Conservation (phyloP, 2,113 vertebrate genomes). For the Bos indicus region DNA sequence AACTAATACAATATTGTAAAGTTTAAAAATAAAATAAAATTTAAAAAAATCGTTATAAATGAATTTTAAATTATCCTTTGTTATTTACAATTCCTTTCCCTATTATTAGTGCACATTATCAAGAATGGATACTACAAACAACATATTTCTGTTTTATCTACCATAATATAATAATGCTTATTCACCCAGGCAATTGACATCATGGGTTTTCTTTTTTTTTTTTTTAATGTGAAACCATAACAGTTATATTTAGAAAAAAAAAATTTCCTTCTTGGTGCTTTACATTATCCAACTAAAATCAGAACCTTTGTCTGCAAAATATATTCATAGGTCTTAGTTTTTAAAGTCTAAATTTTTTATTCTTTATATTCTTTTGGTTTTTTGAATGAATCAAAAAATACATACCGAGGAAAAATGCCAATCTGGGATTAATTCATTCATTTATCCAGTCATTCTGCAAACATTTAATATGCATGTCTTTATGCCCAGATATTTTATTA, state of each 20-base stretch:
- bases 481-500: neutral
- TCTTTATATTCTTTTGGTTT: neutral
- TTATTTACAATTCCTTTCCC: neutral
- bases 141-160: neutral
- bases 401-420: neutral
- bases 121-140: neutral
- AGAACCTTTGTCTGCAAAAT: neutral
- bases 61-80: neutral
- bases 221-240: neutral
- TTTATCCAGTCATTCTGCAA: neutral
- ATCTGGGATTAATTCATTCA: neutral
- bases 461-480: neutral
- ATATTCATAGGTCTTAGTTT: neutral
- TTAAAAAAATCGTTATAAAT: neutral
- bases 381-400: neutral
- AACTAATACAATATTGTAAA: no score
- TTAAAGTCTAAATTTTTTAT: neutral
- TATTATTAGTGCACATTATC: neutral
- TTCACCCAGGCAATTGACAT: neutral
- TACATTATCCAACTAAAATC: neutral
- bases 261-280: neutral
- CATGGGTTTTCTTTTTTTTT: neutral
- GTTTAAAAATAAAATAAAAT: no score
- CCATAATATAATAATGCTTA: neutral
- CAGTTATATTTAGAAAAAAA: constrained; percentile 8